Base-by-base conservation (phyloP, 2,113 vertebrate species). In the Semicossyphus pulcher region DNA sequence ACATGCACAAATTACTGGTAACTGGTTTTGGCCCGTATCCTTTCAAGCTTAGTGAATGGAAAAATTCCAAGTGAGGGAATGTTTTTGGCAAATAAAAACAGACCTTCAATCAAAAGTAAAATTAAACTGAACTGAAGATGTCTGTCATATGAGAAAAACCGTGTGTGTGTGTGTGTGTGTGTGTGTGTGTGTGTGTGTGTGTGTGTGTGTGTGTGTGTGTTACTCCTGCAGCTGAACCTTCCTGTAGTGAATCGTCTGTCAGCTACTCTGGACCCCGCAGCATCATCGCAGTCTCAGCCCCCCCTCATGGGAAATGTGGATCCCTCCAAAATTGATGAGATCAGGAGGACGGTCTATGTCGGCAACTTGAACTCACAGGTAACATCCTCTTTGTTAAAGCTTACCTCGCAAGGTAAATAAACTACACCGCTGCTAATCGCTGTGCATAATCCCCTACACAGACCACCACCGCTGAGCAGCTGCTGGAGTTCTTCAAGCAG, bases 311-410 rank as follows among this genome's bases (percentile, higher is more conserved):
- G 97, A 31, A 99, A 99, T 72, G 97, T 99, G 60, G 97, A 99
- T 71, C 97, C 97, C 64, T 95, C 97, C 25, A 99, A 99, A 92
- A 93, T 99, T 42, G 95, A 99, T 78, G 97, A 99, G 90, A 99
- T 99, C 77, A 94, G 97, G 83, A 95, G 97, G 91, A 99, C 97
- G 0, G 95, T 99, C 51, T 99, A 98, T 39, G 97, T 99, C 51
- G 97, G 97, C 92, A 99, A 99, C 90, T 85, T 99, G 81, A 99
- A 99, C 94, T 99, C 97, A 1, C 97, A 98, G 96, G 97, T 98
- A 93, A 73, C 6, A 0, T 1, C 0, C 5, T 5, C 16, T 42
- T 6, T 6, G 10, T 18, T 1, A 39, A 39, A 39, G 10, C 8
- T 36, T n/a, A n/a, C n/a, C n/a, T n/a, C n/a, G n/a, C n/a, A n/a